Evolutionary conservation across 2,113 vertebrate genomes (phyloP).

Genomic region (Cephalopterus ornatus): DNA sequence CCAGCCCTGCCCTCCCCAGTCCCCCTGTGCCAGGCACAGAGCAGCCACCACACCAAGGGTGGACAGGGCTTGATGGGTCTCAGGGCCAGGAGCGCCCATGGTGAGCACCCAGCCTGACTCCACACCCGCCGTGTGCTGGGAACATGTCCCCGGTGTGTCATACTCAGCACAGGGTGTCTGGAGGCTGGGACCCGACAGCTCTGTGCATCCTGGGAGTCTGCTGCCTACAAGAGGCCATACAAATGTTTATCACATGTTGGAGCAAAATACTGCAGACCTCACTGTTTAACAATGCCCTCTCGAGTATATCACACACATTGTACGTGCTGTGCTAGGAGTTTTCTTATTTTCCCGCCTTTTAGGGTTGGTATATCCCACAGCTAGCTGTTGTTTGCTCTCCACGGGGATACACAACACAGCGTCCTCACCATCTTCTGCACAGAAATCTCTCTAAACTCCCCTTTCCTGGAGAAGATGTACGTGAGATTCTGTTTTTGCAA

Average conservation of each 20-base stretch:
- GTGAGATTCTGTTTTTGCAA: not conserved
- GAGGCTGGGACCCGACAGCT: not conserved
- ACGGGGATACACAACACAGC: rapidly evolving
- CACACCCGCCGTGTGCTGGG: not conserved
- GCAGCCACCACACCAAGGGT: rapidly evolving
- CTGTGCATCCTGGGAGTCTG: not conserved
- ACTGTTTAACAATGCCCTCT: not conserved
- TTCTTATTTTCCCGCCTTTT: not conserved
- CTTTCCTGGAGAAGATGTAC: not conserved
- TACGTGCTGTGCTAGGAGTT: not conserved
- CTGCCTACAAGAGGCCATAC: rapidly evolving
- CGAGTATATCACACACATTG: rapidly evolving
- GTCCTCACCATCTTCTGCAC: not conserved
- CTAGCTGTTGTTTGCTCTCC: not conserved
- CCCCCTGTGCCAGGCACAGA: not conserved
- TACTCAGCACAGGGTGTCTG: not conserved
- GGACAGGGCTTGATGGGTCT: not conserved
- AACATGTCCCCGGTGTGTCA: not conserved
- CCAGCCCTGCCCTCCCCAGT: not conserved
- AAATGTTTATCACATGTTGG: not conserved
- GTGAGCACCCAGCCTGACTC: not conserved
- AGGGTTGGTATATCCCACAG: not conserved
- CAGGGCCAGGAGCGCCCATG: not conserved
- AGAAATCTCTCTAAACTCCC: not conserved
- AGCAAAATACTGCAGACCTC: not conserved